Evolutionary conservation across 2,797 vertebrate genomes (phyloP).

Genomic region (Lutjanus argentimaculatus): DNA sequence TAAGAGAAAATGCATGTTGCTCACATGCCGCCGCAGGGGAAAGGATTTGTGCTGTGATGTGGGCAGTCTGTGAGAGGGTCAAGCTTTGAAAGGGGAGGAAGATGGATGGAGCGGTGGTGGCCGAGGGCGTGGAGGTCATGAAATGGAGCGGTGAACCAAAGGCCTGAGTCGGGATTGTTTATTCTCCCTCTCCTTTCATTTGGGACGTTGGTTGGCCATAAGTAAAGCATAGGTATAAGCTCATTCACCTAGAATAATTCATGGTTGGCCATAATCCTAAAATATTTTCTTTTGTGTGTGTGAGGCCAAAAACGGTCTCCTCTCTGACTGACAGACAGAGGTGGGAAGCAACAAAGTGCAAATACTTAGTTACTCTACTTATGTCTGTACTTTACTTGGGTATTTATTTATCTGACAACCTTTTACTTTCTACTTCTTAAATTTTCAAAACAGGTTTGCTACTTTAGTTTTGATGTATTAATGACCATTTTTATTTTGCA

Average conservation of each 20-base stretch:
- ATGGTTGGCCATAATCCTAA: slow-evolving; percentile 32
- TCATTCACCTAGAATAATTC: slow-evolving; percentile 48
- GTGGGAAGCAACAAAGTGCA: no score
- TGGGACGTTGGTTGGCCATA: slow-evolving; percentile 38
- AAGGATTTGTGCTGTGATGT: slow-evolving; percentile 48
- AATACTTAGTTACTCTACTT: no score
- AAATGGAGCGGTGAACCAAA: slow-evolving; percentile 62
- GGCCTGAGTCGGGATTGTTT: slow-evolving; percentile 55
- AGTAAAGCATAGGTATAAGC: slow-evolving; percentile 44
- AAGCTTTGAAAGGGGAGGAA: slow-evolving; percentile 54
- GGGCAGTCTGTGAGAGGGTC: slow-evolving; percentile 40
- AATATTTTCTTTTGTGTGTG: slow-evolving; percentile 16
- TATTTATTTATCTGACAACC: no score
- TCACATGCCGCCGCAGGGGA: slow-evolving; percentile 6
- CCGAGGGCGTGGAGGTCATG: slow-evolving; percentile 51
- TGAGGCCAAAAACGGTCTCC: background rate
- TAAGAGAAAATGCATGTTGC: slow-evolving; percentile 39
- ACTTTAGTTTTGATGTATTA: no score
- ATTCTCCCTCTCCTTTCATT: slow-evolving; percentile 61
- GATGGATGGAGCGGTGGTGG: slow-evolving; percentile 55
- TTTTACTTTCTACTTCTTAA: no score
- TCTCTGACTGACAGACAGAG: slow-evolving; percentile 9
- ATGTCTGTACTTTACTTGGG: no score
- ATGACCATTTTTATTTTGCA: no score
- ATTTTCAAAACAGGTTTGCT: no score